phyloP scores from a whole-genome alignment of 2,888 invertebrate genomes.

The Hypolimnas misippus region DNA sequence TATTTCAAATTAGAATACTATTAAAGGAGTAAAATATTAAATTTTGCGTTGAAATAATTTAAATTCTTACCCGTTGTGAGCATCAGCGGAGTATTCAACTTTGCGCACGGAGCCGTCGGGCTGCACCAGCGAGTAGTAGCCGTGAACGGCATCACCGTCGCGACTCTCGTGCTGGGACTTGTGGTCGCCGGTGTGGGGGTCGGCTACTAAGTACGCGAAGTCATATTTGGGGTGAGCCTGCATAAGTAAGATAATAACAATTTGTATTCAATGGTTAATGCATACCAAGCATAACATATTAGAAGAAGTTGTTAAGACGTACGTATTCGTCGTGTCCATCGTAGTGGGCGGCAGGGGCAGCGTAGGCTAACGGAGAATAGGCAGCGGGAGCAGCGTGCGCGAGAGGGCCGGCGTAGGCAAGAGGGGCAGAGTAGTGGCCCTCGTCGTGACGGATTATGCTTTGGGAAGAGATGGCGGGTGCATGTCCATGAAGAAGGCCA shows the following conservation, averaged over 20 bases:
- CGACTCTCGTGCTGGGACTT: slow-evolving; percentile 73
- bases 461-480: slow-evolving; percentile 58
- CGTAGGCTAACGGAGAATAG: slow-evolving; percentile 39
- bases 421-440: slow-evolving; percentile 50
- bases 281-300: background rate
- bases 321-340: slow-evolving; percentile 52
- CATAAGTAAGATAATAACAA: background rate
- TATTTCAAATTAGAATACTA: background rate
- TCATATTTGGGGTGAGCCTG: slow-evolving; percentile 59
- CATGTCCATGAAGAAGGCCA: slow-evolving; percentile 57
- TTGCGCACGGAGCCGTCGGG: slow-evolving; percentile 72
- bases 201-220: slow-evolving; percentile 72
- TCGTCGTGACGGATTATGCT: slow-evolving; percentile 59
- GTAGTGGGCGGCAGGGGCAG: slow-evolving; percentile 51
- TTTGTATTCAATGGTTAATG: background rate
- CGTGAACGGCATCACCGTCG: slow-evolving; percentile 76
- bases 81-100: too few relatives aligned
- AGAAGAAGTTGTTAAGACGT: slow-evolving; percentile 28
- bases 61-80: slow-evolving; percentile 61
- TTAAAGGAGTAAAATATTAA: background rate
- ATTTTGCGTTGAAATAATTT: too few relatives aligned
- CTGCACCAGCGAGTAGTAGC: slow-evolving; percentile 80
- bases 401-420: slow-evolving; percentile 43
- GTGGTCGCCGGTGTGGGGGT: slow-evolving; percentile 78
- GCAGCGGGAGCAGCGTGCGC: slow-evolving; percentile 39